phyloP scores from a whole-genome alignment of 2,113 vertebrate species.

The Cheilinus undulatus region DNA sequence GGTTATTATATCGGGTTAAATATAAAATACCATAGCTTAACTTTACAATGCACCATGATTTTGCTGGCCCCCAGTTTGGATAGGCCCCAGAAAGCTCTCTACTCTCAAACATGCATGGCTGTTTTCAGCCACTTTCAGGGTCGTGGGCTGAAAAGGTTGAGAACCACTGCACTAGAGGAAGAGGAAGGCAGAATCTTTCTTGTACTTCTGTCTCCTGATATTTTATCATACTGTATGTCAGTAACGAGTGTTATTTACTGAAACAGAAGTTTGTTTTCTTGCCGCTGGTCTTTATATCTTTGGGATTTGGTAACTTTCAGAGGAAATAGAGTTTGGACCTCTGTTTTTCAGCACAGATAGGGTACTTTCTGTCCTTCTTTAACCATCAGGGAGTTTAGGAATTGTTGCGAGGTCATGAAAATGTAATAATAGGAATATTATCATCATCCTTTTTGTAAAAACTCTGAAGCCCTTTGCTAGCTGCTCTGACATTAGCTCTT shows the following conservation, averaged over 20 bases:
- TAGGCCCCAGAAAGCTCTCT: too few relatives aligned
- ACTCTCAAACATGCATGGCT: too few relatives aligned
- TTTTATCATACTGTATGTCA: conserved; percentile 9
- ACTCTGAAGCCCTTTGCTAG: conserved; percentile 31
- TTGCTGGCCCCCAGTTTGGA: too few relatives aligned
- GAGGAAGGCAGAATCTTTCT: too few relatives aligned
- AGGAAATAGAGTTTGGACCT: conserved; percentile 23
- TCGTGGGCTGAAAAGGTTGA: too few relatives aligned
- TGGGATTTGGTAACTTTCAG: neutral
- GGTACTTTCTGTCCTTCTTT: conserved; percentile 1
- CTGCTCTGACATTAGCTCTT: conserved; percentile 38
- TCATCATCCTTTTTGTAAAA: conserved; percentile 35
- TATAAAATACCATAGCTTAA: too few relatives aligned
- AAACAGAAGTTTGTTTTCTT: neutral
- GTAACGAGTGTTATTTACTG: conserved; percentile 11
- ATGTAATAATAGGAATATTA: conserved; percentile 41
- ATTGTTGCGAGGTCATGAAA: conserved; percentile 38
- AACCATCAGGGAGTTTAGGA: conserved; percentile 8
- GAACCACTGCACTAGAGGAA: too few relatives aligned
- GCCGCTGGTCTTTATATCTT: conserved; percentile 10
- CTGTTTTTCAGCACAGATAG: neutral
- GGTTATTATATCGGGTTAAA: too few relatives aligned
- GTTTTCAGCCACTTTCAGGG: too few relatives aligned
- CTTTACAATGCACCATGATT: too few relatives aligned
- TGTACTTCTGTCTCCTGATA: conserved; percentile 19